Evolutionary conservation across 2,113 vertebrate genomes (phyloP).

Genomic region (Aplodontia rufa): DNA sequence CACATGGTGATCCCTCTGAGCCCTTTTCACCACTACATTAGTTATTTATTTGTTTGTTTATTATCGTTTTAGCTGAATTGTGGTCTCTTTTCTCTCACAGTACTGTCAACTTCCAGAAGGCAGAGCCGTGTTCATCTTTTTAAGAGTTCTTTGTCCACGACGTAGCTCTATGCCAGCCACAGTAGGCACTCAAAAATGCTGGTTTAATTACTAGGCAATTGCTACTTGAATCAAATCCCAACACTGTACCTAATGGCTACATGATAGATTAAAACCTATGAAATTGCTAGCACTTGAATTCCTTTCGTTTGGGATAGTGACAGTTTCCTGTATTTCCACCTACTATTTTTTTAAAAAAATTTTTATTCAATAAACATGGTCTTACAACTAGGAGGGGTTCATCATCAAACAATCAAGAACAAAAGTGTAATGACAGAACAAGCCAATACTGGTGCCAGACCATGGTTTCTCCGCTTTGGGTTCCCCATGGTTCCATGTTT

Average conservation of each 20-base stretch:
- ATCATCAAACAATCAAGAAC: too few relatives aligned
- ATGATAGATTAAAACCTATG: neutral
- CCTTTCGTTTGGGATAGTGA: neutral
- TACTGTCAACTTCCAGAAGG: neutral
- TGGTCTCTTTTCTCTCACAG: neutral
- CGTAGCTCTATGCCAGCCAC: neutral
- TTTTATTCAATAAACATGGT: too few relatives aligned
- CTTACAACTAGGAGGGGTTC: too few relatives aligned
- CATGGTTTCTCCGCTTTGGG: too few relatives aligned
- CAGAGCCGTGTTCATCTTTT: neutral
- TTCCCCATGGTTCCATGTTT: too few relatives aligned
- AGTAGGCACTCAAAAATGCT: neutral
- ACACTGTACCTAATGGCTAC: neutral
- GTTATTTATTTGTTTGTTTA: neutral
- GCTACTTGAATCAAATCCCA: neutral
- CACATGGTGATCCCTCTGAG: neutral
- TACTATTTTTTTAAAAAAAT: too few relatives aligned
- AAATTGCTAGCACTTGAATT: neutral
- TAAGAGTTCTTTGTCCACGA: neutral
- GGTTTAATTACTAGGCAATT: slow-evolving; percentile 2
- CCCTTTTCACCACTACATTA: neutral
- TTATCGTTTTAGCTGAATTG: neutral
- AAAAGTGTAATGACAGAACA: too few relatives aligned
- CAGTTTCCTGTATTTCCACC: neutral
- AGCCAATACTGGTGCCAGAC: too few relatives aligned